Evolutionary conservation across 2,113 vertebrate species (phyloP).

Genomic region (Heterocephalus glaber): DNA sequence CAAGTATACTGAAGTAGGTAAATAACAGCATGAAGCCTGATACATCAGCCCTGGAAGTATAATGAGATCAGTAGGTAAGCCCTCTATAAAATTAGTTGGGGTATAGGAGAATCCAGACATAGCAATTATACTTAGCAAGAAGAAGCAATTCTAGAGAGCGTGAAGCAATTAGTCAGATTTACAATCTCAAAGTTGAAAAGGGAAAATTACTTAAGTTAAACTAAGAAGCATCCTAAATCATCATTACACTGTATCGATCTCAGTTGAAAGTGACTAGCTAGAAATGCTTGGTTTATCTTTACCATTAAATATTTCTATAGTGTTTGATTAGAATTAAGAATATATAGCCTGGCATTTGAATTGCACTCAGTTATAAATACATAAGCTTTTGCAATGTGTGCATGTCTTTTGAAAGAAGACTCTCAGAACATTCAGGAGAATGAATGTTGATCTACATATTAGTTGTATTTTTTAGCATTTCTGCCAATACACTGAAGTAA

Average conservation of each 20-base stretch:
- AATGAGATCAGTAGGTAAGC: conserved; percentile 69
- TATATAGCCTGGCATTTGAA: conserved; percentile 37
- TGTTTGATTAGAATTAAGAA: conserved; percentile 41
- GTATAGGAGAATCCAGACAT: conserved; percentile 41
- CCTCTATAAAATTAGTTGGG: conserved; percentile 63
- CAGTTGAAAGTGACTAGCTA: conserved; percentile 53
- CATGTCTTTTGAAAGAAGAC: conserved; percentile 7
- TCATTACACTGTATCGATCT: conserved; percentile 69
- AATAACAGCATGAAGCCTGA: conserved; percentile 47
- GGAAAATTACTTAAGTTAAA: conserved; percentile 74
- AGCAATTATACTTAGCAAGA: conserved; percentile 72
- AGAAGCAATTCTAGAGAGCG: conserved; percentile 59
- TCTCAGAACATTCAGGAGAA: conserved; percentile 11
- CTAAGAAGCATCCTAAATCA: conserved; percentile 72
- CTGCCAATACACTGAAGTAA: conserved; percentile 20
- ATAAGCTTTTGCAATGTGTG: background rate
- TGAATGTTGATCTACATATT: background rate
- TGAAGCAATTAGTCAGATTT: conserved; percentile 77
- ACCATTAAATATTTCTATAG: conserved; percentile 54
- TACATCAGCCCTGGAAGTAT: conserved; percentile 34
- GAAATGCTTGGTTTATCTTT: conserved; percentile 67
- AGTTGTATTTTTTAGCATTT: conserved; percentile 48
- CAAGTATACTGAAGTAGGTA: conserved; percentile 59
- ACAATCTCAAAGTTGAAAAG: conserved; percentile 68
- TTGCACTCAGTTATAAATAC: conserved; percentile 38